Evolutionary conservation across 2,888 invertebrate species (phyloP).

Genomic region (Nymphalis c-album): DNA sequence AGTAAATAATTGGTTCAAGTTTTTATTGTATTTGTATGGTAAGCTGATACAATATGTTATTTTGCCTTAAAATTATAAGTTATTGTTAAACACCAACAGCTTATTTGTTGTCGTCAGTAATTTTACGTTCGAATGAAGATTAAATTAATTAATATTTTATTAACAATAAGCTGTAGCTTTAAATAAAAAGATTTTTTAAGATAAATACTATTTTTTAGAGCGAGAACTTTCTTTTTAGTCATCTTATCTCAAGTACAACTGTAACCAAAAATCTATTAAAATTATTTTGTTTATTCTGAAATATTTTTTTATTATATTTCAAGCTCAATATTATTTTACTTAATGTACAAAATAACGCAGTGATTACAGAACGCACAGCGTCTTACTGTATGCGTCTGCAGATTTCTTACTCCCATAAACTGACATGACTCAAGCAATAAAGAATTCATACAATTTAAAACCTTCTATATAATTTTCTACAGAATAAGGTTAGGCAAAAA

Average conservation of each 20-base stretch:
- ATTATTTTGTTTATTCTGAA: background rate
- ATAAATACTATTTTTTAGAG: too few relatives aligned
- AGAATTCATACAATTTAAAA: slow-evolving; percentile 64
- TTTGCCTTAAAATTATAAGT: too few relatives aligned
- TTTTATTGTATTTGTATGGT: background rate
- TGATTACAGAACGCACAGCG: slow-evolving; percentile 57
- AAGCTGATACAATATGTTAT: too few relatives aligned
- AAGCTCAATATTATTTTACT: background rate
- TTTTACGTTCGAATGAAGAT: too few relatives aligned
- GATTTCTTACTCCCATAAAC: slow-evolving; percentile 73
- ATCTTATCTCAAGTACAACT: too few relatives aligned
- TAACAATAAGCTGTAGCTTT: too few relatives aligned
- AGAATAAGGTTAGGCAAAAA: slow-evolving; percentile 3
- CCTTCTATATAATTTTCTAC: slow-evolving; percentile 43
- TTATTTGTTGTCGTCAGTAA: too few relatives aligned
- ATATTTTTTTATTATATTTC: background rate
- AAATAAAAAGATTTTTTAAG: too few relatives aligned
- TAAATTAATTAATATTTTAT: too few relatives aligned
- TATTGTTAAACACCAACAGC: too few relatives aligned
- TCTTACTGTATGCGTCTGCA: slow-evolving; percentile 55
- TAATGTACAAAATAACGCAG: slow-evolving; percentile 11
- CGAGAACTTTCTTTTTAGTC: too few relatives aligned
- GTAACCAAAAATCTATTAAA: background rate
- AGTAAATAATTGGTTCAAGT: slow-evolving; percentile 1
- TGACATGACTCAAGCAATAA: slow-evolving; percentile 70